Evolutionary conservation across 2,797 vertebrate genomes (phyloP), one percentile per base, ranked within the genome.

Genomic region (Sebastes oblongus): DNA sequence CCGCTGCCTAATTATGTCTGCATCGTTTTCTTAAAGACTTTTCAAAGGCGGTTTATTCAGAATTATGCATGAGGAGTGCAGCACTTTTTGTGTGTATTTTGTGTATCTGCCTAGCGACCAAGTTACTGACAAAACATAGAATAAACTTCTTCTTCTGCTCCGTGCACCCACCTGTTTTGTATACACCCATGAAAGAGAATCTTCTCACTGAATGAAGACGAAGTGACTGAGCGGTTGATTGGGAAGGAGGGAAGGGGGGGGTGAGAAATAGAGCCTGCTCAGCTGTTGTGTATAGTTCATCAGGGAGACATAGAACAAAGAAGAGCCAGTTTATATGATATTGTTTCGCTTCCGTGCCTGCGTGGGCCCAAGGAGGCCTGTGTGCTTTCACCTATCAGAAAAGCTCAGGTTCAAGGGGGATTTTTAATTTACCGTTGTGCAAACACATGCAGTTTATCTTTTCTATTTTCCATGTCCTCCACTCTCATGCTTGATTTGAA

Each of bases 341-440:
- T 72, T 75, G 64, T 81, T 74, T 76, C 8, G 9, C 62, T 83
- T 12, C 55, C 61, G 66, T 77, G 72, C 67, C 59, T 69, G 81
- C 42, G 65, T 92, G 87, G 87, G 82, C 69, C 67, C 77, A 84
- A 83, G 70, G 80, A 90, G 69, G 66, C 75, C 75, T 87, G 80
- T 88, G 77, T 85, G 78, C 84, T 75, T 85, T 78, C 75, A 90
- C 77, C 82, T 80, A 82, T 77, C 75, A 72, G 66, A 86, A 89
- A 86, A 80, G 68, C 85, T 81, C 70, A 55, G 65, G 86, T 90
- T 94, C 84, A 92, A 90, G 92, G 81, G 78, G 90, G 89, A 83
- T 86, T 88, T 77, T 66, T 74, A 76, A 90, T 93, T 87, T 78
- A 30, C 12, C 54, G 68, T 86, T 82, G 76, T 89, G 80, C 85